Evolutionary conservation across 2,888 invertebrate species (phyloP).

Genomic region (Aelia acuminata): DNA sequence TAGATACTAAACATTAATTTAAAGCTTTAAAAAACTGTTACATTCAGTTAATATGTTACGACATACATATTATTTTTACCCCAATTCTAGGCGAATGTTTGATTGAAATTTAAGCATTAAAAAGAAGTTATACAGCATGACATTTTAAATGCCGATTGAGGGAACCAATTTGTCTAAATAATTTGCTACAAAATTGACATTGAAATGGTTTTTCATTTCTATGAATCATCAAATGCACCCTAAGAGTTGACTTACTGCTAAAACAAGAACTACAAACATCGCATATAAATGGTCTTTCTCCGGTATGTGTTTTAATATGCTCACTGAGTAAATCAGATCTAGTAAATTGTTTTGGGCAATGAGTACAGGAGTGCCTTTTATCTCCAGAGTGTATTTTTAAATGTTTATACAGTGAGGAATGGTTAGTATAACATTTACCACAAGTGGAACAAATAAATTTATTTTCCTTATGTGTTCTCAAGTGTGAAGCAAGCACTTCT

Average conservation of each 20-base stretch:
- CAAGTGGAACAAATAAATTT: slow-evolving; percentile 28
- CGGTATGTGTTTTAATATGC: slow-evolving; percentile 52
- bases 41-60: background rate
- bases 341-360: slow-evolving; percentile 36
- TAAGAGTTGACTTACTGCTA: slow-evolving; percentile 41
- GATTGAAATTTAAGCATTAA: background rate
- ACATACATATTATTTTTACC: background rate
- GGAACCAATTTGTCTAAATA: slow-evolving; percentile 12
- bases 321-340: slow-evolving; percentile 46
- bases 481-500: slow-evolving; percentile 18
- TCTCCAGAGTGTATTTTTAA: slow-evolving; percentile 41
- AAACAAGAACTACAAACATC: slow-evolving; percentile 35
- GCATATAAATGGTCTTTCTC: slow-evolving; percentile 45
- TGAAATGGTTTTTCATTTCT: slow-evolving; percentile 52
- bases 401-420: slow-evolving; percentile 41
- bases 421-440: slow-evolving; percentile 4
- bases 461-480: slow-evolving; percentile 38
- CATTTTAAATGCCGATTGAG: slow-evolving; percentile 37
- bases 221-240: slow-evolving; percentile 46
- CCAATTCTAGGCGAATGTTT: background rate
- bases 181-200: slow-evolving; percentile 55
- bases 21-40: background rate
- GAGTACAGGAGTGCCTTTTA: slow-evolving; percentile 30
- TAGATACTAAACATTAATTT: background rate
- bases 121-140: slow-evolving; percentile 26